A percentile compares a stretch with the other conserved stretches of the same genome.
phyloP scores from a whole-genome alignment of 2,113 vertebrate genomes.

The Ellobius talpinus region DNA sequence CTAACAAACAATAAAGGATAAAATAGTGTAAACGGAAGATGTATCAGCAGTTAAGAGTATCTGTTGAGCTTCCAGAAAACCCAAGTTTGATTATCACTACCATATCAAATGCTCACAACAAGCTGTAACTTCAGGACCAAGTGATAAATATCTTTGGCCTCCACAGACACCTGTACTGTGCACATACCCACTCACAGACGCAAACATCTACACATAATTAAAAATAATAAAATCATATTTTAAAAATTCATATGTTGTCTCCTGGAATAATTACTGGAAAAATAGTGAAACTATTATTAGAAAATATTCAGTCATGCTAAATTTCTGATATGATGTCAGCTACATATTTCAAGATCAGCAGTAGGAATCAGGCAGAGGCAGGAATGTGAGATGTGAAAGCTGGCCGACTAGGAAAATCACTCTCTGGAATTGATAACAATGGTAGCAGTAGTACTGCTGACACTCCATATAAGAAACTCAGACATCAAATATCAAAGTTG shows the following conservation, averaged over 20 bases:
- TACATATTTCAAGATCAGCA: background rate
- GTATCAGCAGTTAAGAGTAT: background rate
- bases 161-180: background rate
- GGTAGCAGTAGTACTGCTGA: background rate
- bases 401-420: background rate
- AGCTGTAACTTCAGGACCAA: background rate
- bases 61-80: background rate
- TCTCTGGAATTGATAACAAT: background rate
- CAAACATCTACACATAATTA: background rate
- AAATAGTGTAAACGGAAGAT: background rate
- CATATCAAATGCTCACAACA: background rate
- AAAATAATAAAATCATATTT: background rate
- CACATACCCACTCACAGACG: no score
- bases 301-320: background rate
- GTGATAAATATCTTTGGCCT: background rate
- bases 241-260: background rate
- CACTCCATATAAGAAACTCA: background rate
- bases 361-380: background rate
- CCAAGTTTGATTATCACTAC: background rate
- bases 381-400: background rate
- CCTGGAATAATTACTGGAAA: background rate
- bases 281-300: background rate
- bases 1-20: background rate
- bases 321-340: background rate
- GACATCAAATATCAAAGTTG: background rate